Conservation (phyloP, 2,113 vertebrate species). For the Amia ocellicauda region DNA sequence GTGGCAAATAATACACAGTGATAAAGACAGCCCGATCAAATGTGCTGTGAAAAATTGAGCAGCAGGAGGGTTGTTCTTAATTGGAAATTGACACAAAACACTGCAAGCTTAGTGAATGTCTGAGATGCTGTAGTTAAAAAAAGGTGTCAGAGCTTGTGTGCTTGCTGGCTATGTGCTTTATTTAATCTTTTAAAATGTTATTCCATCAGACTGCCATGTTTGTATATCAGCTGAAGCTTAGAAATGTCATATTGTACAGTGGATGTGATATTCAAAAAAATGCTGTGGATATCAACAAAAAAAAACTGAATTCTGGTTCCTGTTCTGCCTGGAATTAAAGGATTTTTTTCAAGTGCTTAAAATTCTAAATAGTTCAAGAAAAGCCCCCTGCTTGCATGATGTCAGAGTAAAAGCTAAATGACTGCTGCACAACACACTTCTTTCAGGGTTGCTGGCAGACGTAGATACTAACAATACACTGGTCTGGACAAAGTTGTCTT, state of each 20-base stretch:
- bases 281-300: not conserved
- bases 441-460: not conserved
- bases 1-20: not conserved
- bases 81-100: not conserved
- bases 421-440: constrained; percentile 2
- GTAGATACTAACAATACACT: not conserved
- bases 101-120: not conserved
- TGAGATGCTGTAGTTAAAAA: not conserved
- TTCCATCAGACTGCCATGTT: not conserved
- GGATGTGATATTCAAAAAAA: not conserved
- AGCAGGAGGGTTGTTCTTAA: too few species aligned
- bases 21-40: not conserved
- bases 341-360: not conserved
- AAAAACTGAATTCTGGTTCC: not conserved
- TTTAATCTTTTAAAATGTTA: not conserved
- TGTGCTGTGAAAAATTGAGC: not conserved
- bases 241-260: not conserved
- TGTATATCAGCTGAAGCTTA: not conserved
- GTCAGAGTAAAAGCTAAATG: not conserved
- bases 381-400: not conserved
- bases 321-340: not conserved
- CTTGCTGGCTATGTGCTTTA: not conserved
- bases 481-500: not conserved
- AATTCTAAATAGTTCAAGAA: not conserved
- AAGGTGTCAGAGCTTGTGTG: not conserved